Base-by-base conservation (phyloP, 1,140 invertebrate species). In the Nautilus pompilius region DNA sequence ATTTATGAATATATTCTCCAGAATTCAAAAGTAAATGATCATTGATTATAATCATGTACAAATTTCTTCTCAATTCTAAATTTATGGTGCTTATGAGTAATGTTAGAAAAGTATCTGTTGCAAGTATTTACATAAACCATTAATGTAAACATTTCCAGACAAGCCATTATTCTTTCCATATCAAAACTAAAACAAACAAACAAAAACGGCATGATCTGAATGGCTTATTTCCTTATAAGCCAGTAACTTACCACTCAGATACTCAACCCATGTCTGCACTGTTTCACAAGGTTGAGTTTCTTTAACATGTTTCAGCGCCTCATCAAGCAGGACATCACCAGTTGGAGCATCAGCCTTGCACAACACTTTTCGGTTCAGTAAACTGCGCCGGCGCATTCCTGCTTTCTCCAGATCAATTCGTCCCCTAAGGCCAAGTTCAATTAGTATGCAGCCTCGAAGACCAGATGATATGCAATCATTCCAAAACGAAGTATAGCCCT, bases 401-500 rank as follows among this genome's bases (percentile, higher is more conserved):
- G 93, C 91, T 79, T 93, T 93, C 85, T 99, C 98, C 65, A 99
- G 85, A 85, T 98, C 96, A 60, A 99, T 89, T 67, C 96, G 88
- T 26, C 95, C 95, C 73, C 96, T 86, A 53, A 99, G 84, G 8
- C 93, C 93, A 62, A 99, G 86, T 85, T 99, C 98, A 69, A 99
- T 96, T 63, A 99, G 85, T 79, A 99, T 99, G 83, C 96, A 99
- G 63, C 98, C 97, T 77, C 98, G 87, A 54, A 99, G 86, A 22
- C 98, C 98, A 73, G 95, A 96, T 70, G 96, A 99, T 88, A 99
- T 99, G 84, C 96, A 99, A 84, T 99, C 98, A 86, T 99, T 99
- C 98, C 98, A 99, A 85, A 99, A 99, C 45, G 97, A 99, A 77
- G 97, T 99, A 84, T 99, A 99, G 65, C 97, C 97, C 96, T 99